These are phyloP conservation scores for Chelidonichthys spinosus DNA, from an alignment of 2,797 vertebrate genomes.

Conservation along the genomic window DNA sequence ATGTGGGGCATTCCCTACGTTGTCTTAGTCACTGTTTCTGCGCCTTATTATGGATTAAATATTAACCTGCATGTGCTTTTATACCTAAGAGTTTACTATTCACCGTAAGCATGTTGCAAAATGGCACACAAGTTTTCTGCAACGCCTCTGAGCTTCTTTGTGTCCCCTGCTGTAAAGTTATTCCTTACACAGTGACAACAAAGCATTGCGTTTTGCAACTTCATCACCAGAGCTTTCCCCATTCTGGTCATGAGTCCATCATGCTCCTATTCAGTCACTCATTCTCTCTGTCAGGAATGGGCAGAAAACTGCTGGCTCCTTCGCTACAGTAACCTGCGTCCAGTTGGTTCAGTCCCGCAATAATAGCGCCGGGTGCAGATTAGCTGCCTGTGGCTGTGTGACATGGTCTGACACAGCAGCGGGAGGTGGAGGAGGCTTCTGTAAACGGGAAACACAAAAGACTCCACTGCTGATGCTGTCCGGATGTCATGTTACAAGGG, in stretches of 20 bases:
- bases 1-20: slow-evolving; percentile 1
- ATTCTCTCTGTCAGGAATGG: slow-evolving; percentile 32
- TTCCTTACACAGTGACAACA: slow-evolving; percentile 25
- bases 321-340: slow-evolving; percentile 49
- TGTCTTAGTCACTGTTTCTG: slow-evolving; percentile 23
- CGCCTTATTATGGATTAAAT: slow-evolving; percentile 44
- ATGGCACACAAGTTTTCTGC: not conserved
- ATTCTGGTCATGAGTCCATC: slow-evolving; percentile 41
- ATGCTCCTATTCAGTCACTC: slow-evolving; percentile 35
- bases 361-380: slow-evolving; percentile 54
- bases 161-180: not conserved
- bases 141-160: slow-evolving; percentile 10
- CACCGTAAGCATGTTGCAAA: slow-evolving; percentile 1
- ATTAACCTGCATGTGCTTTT: slow-evolving; percentile 36
- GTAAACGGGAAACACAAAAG: slow-evolving; percentile 73
- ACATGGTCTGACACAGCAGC: slow-evolving; percentile 73
- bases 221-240: slow-evolving; percentile 38
- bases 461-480: slow-evolving; percentile 63
- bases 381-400: slow-evolving; percentile 64
- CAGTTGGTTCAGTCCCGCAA: slow-evolving; percentile 55
- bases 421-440: slow-evolving; percentile 69
- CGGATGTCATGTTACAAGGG: slow-evolving; percentile 73
- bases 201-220: slow-evolving; percentile 26
- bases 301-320: slow-evolving; percentile 55
- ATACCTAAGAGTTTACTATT: not conserved